Percentiles rank a stretch among this genome's conserved stretches.
Evolutionary conservation across 2,797 vertebrate species (phyloP).

Genomic region (Tamandua tetradactyla): DNA sequence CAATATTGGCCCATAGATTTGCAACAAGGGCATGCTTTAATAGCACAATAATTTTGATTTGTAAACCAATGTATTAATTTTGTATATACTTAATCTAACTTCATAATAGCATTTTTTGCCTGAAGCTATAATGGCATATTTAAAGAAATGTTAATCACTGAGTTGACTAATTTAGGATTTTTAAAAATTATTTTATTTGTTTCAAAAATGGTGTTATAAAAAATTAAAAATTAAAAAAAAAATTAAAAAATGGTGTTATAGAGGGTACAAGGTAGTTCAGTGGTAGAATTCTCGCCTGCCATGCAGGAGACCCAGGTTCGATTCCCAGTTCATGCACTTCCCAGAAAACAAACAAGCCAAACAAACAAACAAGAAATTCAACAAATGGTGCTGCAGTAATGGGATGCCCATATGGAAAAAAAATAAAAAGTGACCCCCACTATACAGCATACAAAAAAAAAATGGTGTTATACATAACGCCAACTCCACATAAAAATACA

Average conservation of each 20-base stretch:
- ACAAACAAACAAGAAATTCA: too few relatives aligned
- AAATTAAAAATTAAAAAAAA: too few relatives aligned
- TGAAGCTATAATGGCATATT: neutral
- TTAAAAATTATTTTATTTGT: constrained; percentile 40
- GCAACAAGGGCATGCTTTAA: neutral
- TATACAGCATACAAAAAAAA: too few relatives aligned
- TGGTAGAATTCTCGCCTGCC: too few relatives aligned
- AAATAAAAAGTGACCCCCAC: too few relatives aligned
- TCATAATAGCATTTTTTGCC: neutral
- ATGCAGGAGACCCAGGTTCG: too few relatives aligned
- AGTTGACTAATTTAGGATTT: neutral
- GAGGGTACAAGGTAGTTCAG: too few relatives aligned
- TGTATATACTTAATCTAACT: constrained; percentile 46
- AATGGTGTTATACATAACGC: constrained; percentile 11
- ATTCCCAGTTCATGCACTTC: too few relatives aligned
- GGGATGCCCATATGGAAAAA: too few relatives aligned
- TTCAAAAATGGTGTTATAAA: neutral
- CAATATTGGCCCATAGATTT: neutral
- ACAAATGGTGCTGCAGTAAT: too few relatives aligned
- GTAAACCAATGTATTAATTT: neutral
- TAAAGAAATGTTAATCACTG: neutral
- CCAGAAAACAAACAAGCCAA: too few relatives aligned
- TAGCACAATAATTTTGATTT: constrained; percentile 31
- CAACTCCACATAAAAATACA: constrained; percentile 28
- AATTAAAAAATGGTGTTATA: too few relatives aligned